Base-by-base conservation (phyloP, 2,888 invertebrate genomes). In the Mythimna albipuncta region DNA sequence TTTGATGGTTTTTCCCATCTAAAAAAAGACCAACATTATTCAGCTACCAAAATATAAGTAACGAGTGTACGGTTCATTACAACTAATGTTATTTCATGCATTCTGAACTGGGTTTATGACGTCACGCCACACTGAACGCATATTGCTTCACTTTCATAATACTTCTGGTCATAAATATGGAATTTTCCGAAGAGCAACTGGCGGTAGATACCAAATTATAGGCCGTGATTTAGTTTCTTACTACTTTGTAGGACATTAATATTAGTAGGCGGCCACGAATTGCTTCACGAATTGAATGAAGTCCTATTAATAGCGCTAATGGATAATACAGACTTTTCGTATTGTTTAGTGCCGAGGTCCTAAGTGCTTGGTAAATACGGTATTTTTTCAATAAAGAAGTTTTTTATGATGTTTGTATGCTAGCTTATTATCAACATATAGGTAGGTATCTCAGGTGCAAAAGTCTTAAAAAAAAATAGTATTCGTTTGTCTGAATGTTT, bases 21-120 rank as follows among this genome's bases (percentile, higher is more conserved):
- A 47, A 13, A 16, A 47, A 47, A 47, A 47, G 1, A 44, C 13
- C 44, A 6, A 6, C 5, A 47, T 47, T 47, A 47, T 19, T 47
- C 16, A 47, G 6, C 6, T 77, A 72, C 78, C 62, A 65, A 72
- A 77, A 84, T 16, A 38, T 82, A 84, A 70, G 44, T 75, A 69
- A 75, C 55, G 68, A 77, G 58, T 57, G 63, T 55, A 81, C 59
- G 74, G 54, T 64, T 71, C 69, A 50, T 64, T 74, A 64, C 64
- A 77, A 63, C 57, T 50, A 77, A 72, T 69, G 52, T 67, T 67
- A 69, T 77, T 77, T 81, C 72, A 72, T 69, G 71, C 84, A 70
- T 82, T 70, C 70, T 75, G 55, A 77, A 75, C 82, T 67, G 57
- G 59, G 59, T 81, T 72, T 69, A 81, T 76, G 67, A 68, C 61